phyloP scores from a whole-genome alignment of 1,140 invertebrate species.

The Diachasmimorpha longicaudata region DNA sequence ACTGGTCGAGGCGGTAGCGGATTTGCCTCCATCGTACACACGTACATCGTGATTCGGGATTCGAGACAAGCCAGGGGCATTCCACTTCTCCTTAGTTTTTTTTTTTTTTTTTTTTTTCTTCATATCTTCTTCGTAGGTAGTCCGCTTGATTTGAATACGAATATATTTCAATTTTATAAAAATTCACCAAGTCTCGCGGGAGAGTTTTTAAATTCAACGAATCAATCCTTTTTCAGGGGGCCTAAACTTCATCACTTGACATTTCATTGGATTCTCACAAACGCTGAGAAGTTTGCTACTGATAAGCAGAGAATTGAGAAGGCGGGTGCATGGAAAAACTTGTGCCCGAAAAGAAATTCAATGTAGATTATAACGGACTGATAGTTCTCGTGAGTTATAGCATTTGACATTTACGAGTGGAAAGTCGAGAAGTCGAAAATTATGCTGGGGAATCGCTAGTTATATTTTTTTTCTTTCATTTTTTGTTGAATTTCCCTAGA shows the following conservation, averaged over 20 bases:
- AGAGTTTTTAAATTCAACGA: neutral
- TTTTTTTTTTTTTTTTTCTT: neutral
- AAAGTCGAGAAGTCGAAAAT: neutral
- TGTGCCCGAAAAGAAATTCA: neutral
- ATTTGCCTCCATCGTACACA: neutral
- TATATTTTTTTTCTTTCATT: too few relatives aligned
- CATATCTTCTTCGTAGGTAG: neutral
- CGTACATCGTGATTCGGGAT: neutral
- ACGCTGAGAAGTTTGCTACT: neutral
- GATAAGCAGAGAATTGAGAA: neutral
- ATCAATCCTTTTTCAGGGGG: neutral
- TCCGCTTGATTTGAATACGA: slow-evolving; percentile 34
- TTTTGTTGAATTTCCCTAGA: too few relatives aligned
- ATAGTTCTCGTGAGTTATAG: neutral
- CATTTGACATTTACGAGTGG: neutral
- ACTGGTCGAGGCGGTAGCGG: neutral
- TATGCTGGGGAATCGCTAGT: neutral
- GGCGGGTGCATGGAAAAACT: neutral
- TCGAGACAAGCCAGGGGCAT: slow-evolving; percentile 12
- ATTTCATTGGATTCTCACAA: too few relatives aligned
- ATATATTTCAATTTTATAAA: slow-evolving; percentile 36
- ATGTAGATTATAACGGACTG: neutral
- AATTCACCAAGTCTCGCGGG: slow-evolving; percentile 13
- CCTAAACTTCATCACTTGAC: neutral
- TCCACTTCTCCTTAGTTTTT: neutral